Percentiles rank a stretch among this genome's conserved stretches.
These are phyloP conservation scores for Arenaria interpres DNA, from an alignment of 2,113 vertebrate species.

Conservation along the genomic window DNA sequence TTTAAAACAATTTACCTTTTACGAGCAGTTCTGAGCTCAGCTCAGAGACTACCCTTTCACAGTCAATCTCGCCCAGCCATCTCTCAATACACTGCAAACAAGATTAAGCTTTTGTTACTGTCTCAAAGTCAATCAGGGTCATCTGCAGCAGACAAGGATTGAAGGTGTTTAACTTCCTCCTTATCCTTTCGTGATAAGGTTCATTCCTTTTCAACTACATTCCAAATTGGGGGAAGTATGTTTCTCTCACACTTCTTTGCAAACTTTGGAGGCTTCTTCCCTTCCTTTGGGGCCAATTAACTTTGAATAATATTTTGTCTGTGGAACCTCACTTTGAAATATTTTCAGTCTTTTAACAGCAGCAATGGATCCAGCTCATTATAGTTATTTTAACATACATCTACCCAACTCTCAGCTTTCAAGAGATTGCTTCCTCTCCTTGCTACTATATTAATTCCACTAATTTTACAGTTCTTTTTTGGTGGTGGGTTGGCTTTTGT, in stretches of 20 bases:
- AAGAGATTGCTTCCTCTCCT: background rate
- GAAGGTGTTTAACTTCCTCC: slow-evolving; percentile 10
- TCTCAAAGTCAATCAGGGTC: slow-evolving; percentile 66
- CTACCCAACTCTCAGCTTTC: background rate
- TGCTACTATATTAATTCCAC: background rate
- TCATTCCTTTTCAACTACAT: slow-evolving; percentile 24
- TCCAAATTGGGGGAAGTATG: background rate
- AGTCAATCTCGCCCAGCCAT: slow-evolving; percentile 52
- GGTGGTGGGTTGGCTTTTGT: background rate
- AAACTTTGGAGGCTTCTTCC: background rate
- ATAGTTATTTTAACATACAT: background rate
- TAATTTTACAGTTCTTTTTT: background rate
- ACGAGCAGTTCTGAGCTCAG: background rate
- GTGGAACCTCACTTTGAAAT: background rate
- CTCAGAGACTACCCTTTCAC: slow-evolving; percentile 38
- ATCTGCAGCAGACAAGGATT: slow-evolving; percentile 7
- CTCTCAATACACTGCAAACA: slow-evolving; percentile 60
- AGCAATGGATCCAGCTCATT: background rate
- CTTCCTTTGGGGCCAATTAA: background rate
- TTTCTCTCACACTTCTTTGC: background rate
- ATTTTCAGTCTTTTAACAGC: background rate
- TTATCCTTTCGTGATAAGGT: slow-evolving; percentile 19
- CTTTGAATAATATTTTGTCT: background rate
- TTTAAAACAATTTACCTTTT: slow-evolving; percentile 55
- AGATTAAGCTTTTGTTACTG: slow-evolving; percentile 65